Base-by-base conservation (phyloP, 2,888 invertebrate species). In the Drosophila hamatofila region DNA sequence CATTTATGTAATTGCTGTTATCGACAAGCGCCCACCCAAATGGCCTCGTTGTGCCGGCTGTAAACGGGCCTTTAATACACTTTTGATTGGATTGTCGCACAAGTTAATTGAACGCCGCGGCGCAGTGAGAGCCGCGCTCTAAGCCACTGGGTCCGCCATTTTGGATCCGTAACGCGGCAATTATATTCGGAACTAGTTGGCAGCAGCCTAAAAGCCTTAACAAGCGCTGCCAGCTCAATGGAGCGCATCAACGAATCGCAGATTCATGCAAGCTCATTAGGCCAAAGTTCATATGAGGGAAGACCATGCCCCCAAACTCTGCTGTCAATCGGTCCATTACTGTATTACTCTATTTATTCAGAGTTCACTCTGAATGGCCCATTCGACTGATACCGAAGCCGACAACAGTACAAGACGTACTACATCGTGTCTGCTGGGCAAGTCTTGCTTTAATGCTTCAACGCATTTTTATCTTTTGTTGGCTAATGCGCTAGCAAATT, bases 1-100 rank as follows among this genome's bases (percentile, higher is more conserved):
- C 82, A 83, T 85, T 86, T 86, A 86, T 82, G 83, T 90, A 88
- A 88, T 90, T 83, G 87, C 88, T 89, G 83, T 87, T 90, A 90
- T 90, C 89, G 90, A 82, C 82, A 84, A 82, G 75, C 79, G 81
- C 76, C 78, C 56, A 70, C 72, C 78, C 58, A 72, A 82, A 84
- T 83, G 72, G 87, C 55, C 76, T 66, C 72, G 84, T 73, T 72
- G 83, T 49, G 67, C 70, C 64, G 63, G 51, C 65, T 75, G 75
- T 78, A 72, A 85, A 74, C 86, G 80, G 72, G 60, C 71, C 85
- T 81, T 89, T 86, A 89, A 86, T 89, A 86, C 89, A 88, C 82
- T 89, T 89, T 89, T 88, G 88, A 89, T 89, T 89, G 89, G 88
- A 90, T 90, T 85, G 86, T 88, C 88, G 88, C 85, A 77, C 88